Base-by-base conservation (phyloP, 2,797 vertebrate genomes). In the Valencia hispanica region DNA sequence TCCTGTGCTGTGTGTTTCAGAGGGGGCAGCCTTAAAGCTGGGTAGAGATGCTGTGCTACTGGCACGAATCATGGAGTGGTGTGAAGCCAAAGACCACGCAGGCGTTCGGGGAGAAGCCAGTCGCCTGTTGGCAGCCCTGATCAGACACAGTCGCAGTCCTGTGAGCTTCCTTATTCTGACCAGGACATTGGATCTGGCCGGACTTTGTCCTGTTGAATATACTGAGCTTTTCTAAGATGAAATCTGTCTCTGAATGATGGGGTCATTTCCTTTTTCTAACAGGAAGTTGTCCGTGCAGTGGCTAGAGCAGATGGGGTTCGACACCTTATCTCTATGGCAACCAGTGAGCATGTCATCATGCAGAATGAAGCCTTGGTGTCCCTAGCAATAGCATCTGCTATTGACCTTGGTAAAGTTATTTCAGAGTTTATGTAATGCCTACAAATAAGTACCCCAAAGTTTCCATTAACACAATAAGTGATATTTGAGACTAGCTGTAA, bases 341-440 rank as follows among this genome's bases (percentile, higher is more conserved):
- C 93, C 51, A 97, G 96, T 0, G 92, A 97, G 76, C 95, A 98
- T 0, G 91, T 95, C 82, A 96, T 96, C 91, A 96, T 96, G 94
- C 97, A 98, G 93, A 98, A 97, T 7, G 96, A 98, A 88, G 97
- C 97, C 72, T 89, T 97, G 85, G 95, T 95, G 27, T 96, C 97
- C 61, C 85, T 98, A 91, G 95, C 97, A 22, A 96, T 97, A 73
- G 96, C 96, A 25, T 96, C 96, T 57, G 93, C 96, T 55, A 94
- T 96, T 0, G 93, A 96, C 83, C 94, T 97, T 55, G 96, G 97
- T 97, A 95, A 88, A 70, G 50, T 43, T 45, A 18, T 70, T 72
- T 75, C 3, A n/a, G 25, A 50, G 3, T 51, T 25, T 39, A n/a
- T 43, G 22, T 65, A 10, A 47, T 12, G 1, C 6, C 34, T 70